Evolutionary conservation across 2,113 vertebrate genomes (phyloP), one percentile per base, ranked within the genome.

Genomic region (Colistium nudipinnis): DNA sequence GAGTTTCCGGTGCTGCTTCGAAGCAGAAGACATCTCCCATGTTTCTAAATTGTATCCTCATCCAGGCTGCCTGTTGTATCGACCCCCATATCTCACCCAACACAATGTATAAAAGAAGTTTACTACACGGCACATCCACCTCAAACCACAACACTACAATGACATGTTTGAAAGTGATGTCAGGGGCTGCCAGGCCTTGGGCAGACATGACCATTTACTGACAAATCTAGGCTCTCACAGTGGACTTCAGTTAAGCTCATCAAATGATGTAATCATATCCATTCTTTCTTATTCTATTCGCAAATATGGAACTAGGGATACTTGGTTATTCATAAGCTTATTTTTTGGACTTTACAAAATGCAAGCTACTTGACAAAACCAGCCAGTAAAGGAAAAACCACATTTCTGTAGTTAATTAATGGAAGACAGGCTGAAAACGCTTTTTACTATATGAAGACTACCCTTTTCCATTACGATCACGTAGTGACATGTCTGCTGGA

Each of bases 51-150:
- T 80, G 48, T 65, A 72, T 78, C 28, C 25, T 22, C 36, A 61
- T 17, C 38, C 45, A 22, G 33, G 60, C 63, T 41, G 10, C 36
- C 8, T 39, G 28, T 9, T 43, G 36, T 13, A 30, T 51, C 45
- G 53, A 30, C 36, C 76, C 77, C 49, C 4, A 14, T 1, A 66
- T 71, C 68, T 16, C 7, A 66, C 31, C 64, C 63, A 36, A 87
- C 82, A 92, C 66, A 12, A 88, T 77, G 74, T 88, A 89, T 74
- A 78, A 88, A 84, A 89, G 74, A 86, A 83, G 62, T 88, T 88
- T 71, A 92, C 87, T 87, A 85, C 87, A 91, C 84, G 77, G 76
- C 87, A 89, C 87, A 71, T 89, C 86, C 87, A 91, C 80, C 84
- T 89, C 80, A 78, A 72, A 90, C 85, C 86, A 90, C 82, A 62